Percentiles rank a stretch among this genome's conserved stretches.
phyloP scores from a whole-genome alignment of 2,113 vertebrate species.

The Prolemur simus region DNA sequence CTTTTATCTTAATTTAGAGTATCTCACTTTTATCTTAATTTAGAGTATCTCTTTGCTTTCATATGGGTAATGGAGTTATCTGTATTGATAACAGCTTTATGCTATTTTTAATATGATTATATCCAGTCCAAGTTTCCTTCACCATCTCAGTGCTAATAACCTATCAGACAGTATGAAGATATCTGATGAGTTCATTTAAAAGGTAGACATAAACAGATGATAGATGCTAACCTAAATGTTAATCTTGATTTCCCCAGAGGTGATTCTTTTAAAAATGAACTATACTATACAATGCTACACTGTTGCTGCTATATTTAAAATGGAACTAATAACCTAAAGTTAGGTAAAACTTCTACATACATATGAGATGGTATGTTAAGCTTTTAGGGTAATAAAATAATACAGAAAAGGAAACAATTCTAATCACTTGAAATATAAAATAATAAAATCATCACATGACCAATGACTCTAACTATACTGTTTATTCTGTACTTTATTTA shows the following conservation, averaged over 20 bases:
- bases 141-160: neutral
- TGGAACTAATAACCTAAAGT: neutral
- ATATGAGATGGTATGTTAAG: neutral
- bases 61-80: neutral
- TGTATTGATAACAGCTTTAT: neutral
- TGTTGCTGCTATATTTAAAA: neutral
- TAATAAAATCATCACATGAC: neutral
- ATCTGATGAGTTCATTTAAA: neutral
- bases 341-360: neutral
- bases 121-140: neutral
- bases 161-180: neutral
- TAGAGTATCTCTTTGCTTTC: neutral
- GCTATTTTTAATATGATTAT: neutral
- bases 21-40: neutral
- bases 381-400: neutral
- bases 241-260: neutral
- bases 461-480: neutral
- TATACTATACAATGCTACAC: neutral
- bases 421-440: neutral
- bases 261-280: neutral
- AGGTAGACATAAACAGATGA: neutral
- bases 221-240: neutral
- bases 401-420: neutral
- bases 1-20: neutral
- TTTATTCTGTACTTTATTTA: conserved; percentile 24